Evolutionary conservation across 2,797 vertebrate genomes (phyloP).

Genomic region (Esox lucius): DNA sequence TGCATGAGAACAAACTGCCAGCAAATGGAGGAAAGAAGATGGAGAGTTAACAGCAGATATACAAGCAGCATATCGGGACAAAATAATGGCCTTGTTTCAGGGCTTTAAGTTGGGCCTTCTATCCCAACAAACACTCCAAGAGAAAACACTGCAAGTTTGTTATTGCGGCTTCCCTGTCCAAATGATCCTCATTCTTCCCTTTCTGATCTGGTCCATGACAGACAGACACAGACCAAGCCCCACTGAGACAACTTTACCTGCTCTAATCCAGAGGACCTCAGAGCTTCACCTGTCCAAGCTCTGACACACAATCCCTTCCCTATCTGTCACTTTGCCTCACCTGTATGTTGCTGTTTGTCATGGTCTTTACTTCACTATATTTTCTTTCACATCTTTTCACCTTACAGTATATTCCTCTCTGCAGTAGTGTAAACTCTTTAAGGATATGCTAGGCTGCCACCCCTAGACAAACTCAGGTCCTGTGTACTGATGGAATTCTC

Average conservation of each 20-base stretch:
- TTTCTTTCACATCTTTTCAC: background rate
- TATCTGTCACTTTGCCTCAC: background rate
- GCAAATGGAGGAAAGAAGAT: background rate
- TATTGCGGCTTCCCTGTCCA: background rate
- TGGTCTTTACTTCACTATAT: background rate
- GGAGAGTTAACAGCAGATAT: background rate
- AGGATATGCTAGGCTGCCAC: background rate
- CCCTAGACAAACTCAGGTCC: background rate
- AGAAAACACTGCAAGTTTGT: background rate
- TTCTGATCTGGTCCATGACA: background rate
- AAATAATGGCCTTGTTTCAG: background rate
- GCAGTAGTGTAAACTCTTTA: background rate
- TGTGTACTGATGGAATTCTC: background rate
- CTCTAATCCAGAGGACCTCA: constrained; percentile 1
- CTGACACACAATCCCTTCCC: background rate
- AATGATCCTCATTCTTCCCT: background rate
- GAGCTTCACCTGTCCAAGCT: background rate
- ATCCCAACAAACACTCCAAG: background rate
- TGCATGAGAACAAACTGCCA: background rate
- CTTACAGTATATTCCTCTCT: background rate
- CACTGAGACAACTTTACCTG: constrained; percentile 6
- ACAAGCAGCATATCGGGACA: background rate
- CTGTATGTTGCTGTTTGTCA: background rate
- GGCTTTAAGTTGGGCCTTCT: background rate
- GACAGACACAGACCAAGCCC: background rate